Evolutionary conservation across 1,140 invertebrate genomes (phyloP), one percentile per base, ranked within the genome.

Genomic region (Olivierus martensii): DNA sequence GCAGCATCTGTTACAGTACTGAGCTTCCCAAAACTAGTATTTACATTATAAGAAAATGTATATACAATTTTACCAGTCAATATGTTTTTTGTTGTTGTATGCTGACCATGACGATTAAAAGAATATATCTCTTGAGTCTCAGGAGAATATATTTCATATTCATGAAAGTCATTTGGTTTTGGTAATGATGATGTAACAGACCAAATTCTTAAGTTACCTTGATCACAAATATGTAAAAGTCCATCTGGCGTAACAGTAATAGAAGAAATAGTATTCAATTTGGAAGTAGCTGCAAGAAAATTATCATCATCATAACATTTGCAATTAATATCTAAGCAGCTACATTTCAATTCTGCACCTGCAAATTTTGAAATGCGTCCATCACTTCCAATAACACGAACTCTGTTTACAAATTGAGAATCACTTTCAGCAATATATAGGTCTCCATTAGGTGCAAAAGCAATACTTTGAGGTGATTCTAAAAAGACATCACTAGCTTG

Each of bases 1-100:
- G 87, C 87, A 46, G 83, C 84, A 69, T 95, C 91, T 1, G 84
- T 89, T 0, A 97, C 87, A 3, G 84, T 89, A 1, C 83, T 88
- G 18, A 98, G 71, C 67, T 91, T 90, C 1, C 92, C 92, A 63
- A 93, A 92, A 64, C 87, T 91, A 2, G 90, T 94, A 63, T 96
- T 96, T 66, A 95, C 94, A 17, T 84, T 93, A 69, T 98, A 97
- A 2, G 92, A 75, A 72, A 96, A 97, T 22, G 87, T 87, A 67
- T 95, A 96, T 62, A 89, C 78, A 1, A 83, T 85, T 71, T 89
- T 87, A 21, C 86, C 86, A 1, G 90, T 93, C 38, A 90, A 84
- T 39, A 95, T 73, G 68, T 94, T 89, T 66, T 87, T 87, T 0
- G 92, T 96, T 3, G 83, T 81, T 18, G 88, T 83, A 67, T 97